Base-by-base conservation (phyloP, 2,888 invertebrate genomes). In the Rapana venosa region DNA sequence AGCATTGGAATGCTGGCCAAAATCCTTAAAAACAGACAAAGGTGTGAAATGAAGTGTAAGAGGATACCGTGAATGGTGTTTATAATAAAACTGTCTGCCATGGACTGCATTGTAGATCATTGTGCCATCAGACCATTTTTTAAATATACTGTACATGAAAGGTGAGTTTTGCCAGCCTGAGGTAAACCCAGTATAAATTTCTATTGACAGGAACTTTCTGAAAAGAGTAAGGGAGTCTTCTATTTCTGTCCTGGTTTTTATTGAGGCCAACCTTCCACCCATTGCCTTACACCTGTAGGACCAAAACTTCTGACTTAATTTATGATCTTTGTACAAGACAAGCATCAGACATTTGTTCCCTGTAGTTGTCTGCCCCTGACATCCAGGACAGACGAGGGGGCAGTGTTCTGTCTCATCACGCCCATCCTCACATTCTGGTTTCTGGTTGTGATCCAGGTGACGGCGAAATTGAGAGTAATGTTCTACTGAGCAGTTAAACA, bases 401-500 rank as follows among this genome's bases (percentile, higher is more conserved):
- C 83, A 83, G 83, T 47, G 83, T 83, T 47, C 83, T n/a, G 47
- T 83, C 26, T 88, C 88, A 47, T 88, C 88, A 20, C 74, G 74
- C 20, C 88, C 88, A 13, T 77, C 79, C 15, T 88, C 77, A 47
- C 88, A 88, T 36, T 88, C 88, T 30, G 0, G 47, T 30, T 47
- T 70, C 32, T 77, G 30, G 30, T 79, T 88, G 36, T 79, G 58
- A 13, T 88, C 58, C 58, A 88, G 77, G 36, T 79, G 88, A 6
- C 74, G 70, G 22, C 56, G 74, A 30, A 79, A 88, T 17, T 17
- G 79, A 30, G n/a, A 77, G 58, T 88, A 88, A 30, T 56, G 47
- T 8, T n/a, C 15, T 35, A 79, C 56, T 20, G 88, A 88, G 56
- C 88, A 88, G 77, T 88, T 77, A 32, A 36, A 88, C 30, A 88